Base-by-base conservation (phyloP, 2,888 invertebrate species). In the Amaurobius ferox region DNA sequence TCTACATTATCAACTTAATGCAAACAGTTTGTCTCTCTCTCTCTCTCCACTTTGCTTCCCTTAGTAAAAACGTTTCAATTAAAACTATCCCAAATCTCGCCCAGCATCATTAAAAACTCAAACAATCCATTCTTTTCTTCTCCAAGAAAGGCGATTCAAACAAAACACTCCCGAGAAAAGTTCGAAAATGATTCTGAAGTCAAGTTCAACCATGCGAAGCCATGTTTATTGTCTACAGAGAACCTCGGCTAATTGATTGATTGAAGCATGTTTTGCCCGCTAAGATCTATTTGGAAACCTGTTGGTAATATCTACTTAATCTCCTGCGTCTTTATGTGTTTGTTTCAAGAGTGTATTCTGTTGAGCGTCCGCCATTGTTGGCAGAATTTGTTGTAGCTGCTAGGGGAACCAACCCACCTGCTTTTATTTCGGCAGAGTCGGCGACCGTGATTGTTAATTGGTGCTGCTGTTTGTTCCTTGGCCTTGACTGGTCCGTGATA, bases 271-370 rank as follows among this genome's bases (percentile, higher is more conserved):
- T 28, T 64, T 64, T 28, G 64, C 9, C 73, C 7, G 61, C 32
- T 16, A n/a, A 11, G 44, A 70, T 55, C 70, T 55, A n/a, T 74
- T 74, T 61, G 62, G 16, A 32, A 64, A 35, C 64, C 62, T 74
- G 64, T 74, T 40, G 64, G 64, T 28, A 70, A 44, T 29, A 74
- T 40, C 40, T 28, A 26, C 64, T 64, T 74, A 74, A 74, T 74
- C 74, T 74, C 23, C 39, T n/a, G 39, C 28, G 40, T 64, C 61
- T 30, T 66, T 19, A 16, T 5, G n/a, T 64, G 19, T 30, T 66
- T 32, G 32, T 32, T 23, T 66, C 19, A 35, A n/a, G n/a, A n/a
- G n/a, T n/a, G n/a, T n/a, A 30, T 7, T 29, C 2, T 16, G 7
- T 11, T 29, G 64, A n/a, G 13, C 29, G 64, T 64, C 29, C 30